phyloP scores from a whole-genome alignment of 2,113 vertebrate genomes.

The Merops nubicus region DNA sequence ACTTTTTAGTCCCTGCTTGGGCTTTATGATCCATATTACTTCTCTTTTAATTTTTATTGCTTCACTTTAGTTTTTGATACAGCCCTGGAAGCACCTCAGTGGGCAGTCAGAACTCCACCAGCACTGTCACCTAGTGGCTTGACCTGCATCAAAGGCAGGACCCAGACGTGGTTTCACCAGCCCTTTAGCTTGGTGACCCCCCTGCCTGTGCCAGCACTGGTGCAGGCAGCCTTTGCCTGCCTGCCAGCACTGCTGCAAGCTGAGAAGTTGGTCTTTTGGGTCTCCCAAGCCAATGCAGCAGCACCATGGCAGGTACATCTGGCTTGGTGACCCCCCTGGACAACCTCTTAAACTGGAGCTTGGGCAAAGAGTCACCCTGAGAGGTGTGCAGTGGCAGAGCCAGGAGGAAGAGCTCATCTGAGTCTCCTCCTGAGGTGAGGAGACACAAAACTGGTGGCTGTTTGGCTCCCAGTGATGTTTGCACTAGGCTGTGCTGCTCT shows the following conservation, averaged over 20 bases:
- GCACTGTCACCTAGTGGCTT: constrained; percentile 20
- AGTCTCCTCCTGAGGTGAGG: neutral
- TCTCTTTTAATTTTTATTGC: constrained; percentile 42
- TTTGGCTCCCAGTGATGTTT: neutral
- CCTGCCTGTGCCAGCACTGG: neutral
- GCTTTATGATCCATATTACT: constrained; percentile 16
- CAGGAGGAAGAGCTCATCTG: neutral
- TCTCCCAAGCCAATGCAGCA: neutral
- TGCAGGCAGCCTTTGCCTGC: neutral
- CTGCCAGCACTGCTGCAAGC: neutral
- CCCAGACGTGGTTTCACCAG: fast-evolving
- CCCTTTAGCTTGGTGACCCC: neutral
- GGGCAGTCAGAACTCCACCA: neutral
- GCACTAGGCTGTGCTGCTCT: neutral
- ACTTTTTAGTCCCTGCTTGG: constrained; percentile 29
- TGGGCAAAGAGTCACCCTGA: neutral
- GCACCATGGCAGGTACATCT: neutral
- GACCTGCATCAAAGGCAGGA: neutral
- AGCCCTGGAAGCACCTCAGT: neutral
- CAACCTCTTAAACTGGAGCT: neutral
- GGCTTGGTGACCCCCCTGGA: neutral
- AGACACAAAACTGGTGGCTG: neutral
- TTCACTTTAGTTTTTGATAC: constrained; percentile 5
- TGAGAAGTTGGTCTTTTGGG: neutral
- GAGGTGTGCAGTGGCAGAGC: neutral